These are phyloP conservation scores for Capitella teleta DNA, from an alignment of 1,140 invertebrate species.

Conservation along the genomic window DNA sequence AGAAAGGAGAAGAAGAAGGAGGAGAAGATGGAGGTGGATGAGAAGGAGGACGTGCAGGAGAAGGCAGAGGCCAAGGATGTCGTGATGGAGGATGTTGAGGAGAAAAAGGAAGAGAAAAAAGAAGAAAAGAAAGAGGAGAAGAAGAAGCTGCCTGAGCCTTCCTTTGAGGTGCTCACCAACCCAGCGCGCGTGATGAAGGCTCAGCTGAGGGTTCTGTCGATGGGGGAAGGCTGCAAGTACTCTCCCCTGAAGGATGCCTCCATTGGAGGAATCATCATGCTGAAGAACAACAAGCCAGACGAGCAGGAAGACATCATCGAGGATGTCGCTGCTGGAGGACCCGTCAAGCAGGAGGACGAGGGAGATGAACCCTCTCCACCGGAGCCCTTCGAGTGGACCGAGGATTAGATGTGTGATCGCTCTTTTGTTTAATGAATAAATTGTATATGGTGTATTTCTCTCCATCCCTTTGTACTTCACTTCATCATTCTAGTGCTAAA, in stretches of 20 bases:
- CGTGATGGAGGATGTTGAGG: conserved; percentile 26
- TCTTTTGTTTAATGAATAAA: too few species aligned
- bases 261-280: conserved; percentile 12
- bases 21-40: conserved; percentile 54
- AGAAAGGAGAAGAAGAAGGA: conserved; percentile 53
- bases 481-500: too few species aligned
- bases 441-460: too few species aligned
- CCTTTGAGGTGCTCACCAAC: conserved; percentile 84
- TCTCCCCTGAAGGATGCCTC: conserved; percentile 45
- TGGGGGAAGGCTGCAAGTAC: conserved; percentile 5
- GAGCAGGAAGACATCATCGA: conserved; percentile 12
- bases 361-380: conserved; percentile 91
- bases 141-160: conserved; percentile 62
- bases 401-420: conserved; percentile 41
- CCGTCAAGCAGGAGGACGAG: conserved; percentile 58
- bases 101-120: conserved; percentile 52
- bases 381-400: conserved; percentile 84
- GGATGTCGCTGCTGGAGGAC: conserved; percentile 11
- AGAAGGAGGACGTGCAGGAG: conserved; percentile 41
- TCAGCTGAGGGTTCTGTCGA: conserved; percentile 45
- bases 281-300: conserved; percentile 5
- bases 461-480: too few species aligned
- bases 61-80: conserved; percentile 49
- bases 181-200: conserved; percentile 86
- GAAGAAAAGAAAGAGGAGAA: conserved; percentile 49